Base-by-base conservation (phyloP, 2,888 invertebrate species). In the Rapana venosa region DNA sequence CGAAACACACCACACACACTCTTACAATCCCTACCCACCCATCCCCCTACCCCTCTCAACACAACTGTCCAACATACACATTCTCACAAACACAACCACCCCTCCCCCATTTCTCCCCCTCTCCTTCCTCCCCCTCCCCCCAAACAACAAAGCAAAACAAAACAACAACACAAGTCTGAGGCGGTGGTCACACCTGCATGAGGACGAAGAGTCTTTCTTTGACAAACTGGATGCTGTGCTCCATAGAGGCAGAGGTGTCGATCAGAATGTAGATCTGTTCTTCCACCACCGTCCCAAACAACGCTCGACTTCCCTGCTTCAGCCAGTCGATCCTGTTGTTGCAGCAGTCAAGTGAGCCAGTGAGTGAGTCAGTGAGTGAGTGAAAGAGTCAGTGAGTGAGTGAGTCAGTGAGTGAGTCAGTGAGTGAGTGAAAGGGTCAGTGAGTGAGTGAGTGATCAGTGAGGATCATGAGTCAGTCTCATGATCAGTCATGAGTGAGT, bases 211-310 rank as follows among this genome's bases (percentile, higher is more conserved):
- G 93, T 91, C 95, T 95, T 87, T 96, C 95, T 90, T 96, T 96
- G 87, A 96, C 95, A 93, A 96, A 96, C 91, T 95, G 94, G 13
- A 96, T 93, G 92, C 95, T 95, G 70, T 95, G 94, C 83, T 94
- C 93, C 96, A 96, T 96, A 32, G 96, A 96, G 61, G 94, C 93
- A 70, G 96, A 96, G 17, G 95, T 95, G 91, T 96, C 96, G 79
- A 96, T 94, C 20, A 96, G 93, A 70, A 96, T 93, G 92, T 96
- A 96, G 86, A 96, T 94, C 90, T 95, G 94, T 70, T 95, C 95
- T 92, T 96, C 96, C 32, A 96, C 94, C n/a, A 96, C 94, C 66
- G 96, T 96, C 20, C 96, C 96, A 94, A 96, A 96, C 87, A 96
- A 91, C 89, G 96, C 96, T 30, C 96, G 93, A 89, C 96, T 96